Evolutionary conservation across 2,797 vertebrate species (phyloP).

Genomic region (Octomys mimax): DNA sequence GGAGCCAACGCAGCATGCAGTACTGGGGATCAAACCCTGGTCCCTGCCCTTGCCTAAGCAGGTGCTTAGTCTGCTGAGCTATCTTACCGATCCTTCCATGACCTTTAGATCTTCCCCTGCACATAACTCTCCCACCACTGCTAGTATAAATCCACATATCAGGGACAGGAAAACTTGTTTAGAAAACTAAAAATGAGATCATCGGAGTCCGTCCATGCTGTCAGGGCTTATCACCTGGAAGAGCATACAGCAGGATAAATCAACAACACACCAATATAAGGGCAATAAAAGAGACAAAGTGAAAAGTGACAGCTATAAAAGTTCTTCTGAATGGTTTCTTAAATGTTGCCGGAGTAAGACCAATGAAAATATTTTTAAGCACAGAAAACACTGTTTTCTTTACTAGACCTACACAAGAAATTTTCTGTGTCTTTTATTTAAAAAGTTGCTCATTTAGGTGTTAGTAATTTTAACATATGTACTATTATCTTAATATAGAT

Average conservation of each 20-base stretch:
- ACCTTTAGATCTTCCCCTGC: too few species aligned
- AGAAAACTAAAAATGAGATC: not conserved
- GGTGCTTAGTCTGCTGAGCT: too few species aligned
- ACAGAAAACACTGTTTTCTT: not conserved
- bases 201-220: not conserved
- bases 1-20: too few species aligned
- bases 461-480: constrained; percentile 24
- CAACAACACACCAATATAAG: not conserved
- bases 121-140: not conserved
- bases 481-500: not conserved
- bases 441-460: not conserved
- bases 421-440: not conserved
- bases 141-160: not conserved
- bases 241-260: not conserved
- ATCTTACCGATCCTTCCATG: not conserved
- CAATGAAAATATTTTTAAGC: constrained; percentile 13
- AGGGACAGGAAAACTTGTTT: not conserved
- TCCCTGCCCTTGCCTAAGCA: too few species aligned
- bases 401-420: not conserved
- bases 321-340: not conserved
- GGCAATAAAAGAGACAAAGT: not conserved
- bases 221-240: not conserved
- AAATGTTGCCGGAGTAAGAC: not conserved
- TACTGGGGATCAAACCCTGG: too few species aligned
- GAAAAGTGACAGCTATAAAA: not conserved